Evolutionary conservation across 1,140 invertebrate species (phyloP).

Genomic region (Coboldia fuscipes): DNA sequence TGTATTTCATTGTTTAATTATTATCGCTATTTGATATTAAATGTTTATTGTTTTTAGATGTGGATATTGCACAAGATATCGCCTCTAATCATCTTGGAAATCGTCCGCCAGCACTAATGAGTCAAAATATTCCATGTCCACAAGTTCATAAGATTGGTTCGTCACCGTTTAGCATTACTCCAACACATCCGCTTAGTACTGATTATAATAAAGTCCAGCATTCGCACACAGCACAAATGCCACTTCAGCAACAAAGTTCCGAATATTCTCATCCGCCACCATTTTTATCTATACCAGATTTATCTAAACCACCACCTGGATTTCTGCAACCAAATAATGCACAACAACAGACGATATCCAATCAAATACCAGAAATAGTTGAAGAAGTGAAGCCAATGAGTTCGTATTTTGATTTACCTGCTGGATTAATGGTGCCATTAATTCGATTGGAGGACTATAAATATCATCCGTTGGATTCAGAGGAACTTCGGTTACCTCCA

Average conservation of each 20-base stretch:
- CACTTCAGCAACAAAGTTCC: neutral
- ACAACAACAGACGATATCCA: constrained; percentile 20
- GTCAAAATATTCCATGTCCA: constrained; percentile 11
- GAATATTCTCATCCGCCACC: constrained; percentile 13
- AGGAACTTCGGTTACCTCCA: constrained; percentile 72
- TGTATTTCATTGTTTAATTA: neutral
- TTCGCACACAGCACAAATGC: neutral
- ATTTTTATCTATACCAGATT: constrained; percentile 44
- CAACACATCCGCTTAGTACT: neutral
- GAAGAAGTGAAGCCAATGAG: constrained; percentile 72
- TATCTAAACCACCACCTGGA: constrained; percentile 66
- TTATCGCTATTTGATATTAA: neutral
- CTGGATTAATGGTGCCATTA: constrained; percentile 78
- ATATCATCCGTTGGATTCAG: constrained; percentile 77
- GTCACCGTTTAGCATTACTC: too few species aligned
- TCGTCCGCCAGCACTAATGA: constrained; percentile 11
- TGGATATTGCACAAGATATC: neutral
- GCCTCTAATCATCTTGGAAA: neutral
- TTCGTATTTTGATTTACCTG: constrained; percentile 91
- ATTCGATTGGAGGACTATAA: constrained; percentile 77
- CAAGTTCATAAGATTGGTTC: too few species aligned
- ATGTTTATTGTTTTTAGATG: neutral
- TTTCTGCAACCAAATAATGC: constrained; percentile 35
- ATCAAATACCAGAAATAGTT: constrained; percentile 5
- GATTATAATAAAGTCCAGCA: constrained; percentile 1